Conservation (phyloP, 1,140 invertebrate species). For the Amphibalanus amphitrite region DNA sequence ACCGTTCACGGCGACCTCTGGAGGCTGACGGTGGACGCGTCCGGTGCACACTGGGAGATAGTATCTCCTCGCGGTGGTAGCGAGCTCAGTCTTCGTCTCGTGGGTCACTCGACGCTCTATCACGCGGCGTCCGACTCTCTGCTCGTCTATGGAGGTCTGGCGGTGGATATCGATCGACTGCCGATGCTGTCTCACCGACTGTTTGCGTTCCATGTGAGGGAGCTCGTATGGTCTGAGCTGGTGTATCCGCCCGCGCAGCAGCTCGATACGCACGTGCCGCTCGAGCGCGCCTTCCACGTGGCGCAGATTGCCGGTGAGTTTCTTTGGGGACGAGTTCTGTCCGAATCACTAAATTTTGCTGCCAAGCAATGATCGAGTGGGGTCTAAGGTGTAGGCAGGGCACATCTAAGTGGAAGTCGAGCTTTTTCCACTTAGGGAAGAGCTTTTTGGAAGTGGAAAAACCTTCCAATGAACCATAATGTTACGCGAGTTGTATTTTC, state of each 20-base stretch:
- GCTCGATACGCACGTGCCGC: constrained; percentile 55
- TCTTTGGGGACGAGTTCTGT: too few species aligned
- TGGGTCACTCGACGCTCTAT: constrained; percentile 77
- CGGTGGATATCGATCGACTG: constrained; percentile 46
- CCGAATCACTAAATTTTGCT: too few species aligned
- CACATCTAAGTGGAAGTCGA: too few species aligned
- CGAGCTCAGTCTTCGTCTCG: constrained; percentile 58
- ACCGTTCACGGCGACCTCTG: neutral
- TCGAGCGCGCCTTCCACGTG: constrained; percentile 79
- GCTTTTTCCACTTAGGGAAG: too few species aligned
- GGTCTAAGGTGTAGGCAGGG: too few species aligned
- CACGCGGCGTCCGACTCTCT: constrained; percentile 63
- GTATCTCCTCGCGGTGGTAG: constrained; percentile 51
- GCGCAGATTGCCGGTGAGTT: constrained; percentile 61
- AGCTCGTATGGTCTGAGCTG: constrained; percentile 62
- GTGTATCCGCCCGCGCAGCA: constrained; percentile 54
- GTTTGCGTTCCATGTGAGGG: constrained; percentile 55
- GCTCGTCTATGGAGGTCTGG: constrained; percentile 76
- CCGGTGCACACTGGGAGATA: constrained; percentile 25
- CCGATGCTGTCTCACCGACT: constrained; percentile 40
- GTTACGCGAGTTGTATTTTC: too few species aligned
- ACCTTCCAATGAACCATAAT: too few species aligned
- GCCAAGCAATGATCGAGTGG: too few species aligned
- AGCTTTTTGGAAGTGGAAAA: too few species aligned
- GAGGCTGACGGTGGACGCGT: constrained; percentile 4